A percentile compares a stretch with the other conserved stretches of the same genome.
phyloP scores from a whole-genome alignment of 2,888 invertebrate genomes.

The Pristionchus arcanus region DNA sequence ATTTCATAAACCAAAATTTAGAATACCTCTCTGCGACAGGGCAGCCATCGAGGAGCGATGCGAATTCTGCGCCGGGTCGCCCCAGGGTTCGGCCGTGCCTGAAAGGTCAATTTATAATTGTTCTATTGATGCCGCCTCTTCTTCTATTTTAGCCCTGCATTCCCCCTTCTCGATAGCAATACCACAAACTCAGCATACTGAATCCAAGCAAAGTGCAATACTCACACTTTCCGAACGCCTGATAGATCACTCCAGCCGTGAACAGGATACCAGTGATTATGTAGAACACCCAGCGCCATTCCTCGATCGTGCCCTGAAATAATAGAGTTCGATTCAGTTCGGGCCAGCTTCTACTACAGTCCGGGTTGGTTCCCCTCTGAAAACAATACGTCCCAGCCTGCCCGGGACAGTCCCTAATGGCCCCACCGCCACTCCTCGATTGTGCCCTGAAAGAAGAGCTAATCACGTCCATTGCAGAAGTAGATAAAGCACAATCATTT shows the following conservation, averaged over 20 bases:
- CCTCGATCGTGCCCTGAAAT: slow-evolving; percentile 53
- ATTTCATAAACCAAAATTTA: too few species aligned
- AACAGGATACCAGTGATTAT: slow-evolving; percentile 70
- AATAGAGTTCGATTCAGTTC: neutral
- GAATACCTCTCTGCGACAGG: neutral
- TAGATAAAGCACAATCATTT: too few species aligned
- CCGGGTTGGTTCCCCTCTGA: neutral
- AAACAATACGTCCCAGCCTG: too few species aligned
- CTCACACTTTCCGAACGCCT: slow-evolving; percentile 72
- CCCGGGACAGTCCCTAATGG: neutral
- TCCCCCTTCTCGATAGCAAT: too few species aligned
- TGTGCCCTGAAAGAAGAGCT: slow-evolving; percentile 56
- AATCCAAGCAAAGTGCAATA: neutral
- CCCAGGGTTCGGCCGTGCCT: slow-evolving; percentile 40
- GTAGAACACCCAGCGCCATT: slow-evolving; percentile 72
- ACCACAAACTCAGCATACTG: too few species aligned
- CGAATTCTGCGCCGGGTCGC: neutral
- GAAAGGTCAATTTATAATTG: neutral
- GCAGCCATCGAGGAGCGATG: neutral
- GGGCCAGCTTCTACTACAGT: neutral
- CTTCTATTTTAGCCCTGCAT: too few species aligned
- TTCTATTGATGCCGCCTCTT: too few species aligned
- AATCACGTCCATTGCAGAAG: too few species aligned
- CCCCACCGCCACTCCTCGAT: slow-evolving; percentile 57
- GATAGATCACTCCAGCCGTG: slow-evolving; percentile 71